A percentile compares a stretch with the other conserved stretches of the same genome.
These are phyloP conservation scores for Ruditapes philippinarum DNA, from an alignment of 1,140 invertebrate species.

Conservation along the genomic window DNA sequence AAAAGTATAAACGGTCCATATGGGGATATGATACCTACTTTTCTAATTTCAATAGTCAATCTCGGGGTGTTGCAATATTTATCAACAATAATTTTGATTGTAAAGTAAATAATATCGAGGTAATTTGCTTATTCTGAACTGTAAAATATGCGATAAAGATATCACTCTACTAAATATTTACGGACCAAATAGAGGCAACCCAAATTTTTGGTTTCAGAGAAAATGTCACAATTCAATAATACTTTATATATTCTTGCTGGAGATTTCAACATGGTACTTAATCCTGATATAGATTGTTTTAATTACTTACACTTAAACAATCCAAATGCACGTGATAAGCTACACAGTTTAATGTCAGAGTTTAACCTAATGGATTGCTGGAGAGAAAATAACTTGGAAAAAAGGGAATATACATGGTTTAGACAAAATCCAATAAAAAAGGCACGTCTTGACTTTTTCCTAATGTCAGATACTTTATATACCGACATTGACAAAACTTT, in stretches of 20 bases:
- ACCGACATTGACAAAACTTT: not conserved
- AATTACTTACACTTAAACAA: conserved; percentile 50
- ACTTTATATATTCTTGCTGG: not conserved
- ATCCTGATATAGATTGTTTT: conserved; percentile 8
- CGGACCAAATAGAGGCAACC: conserved; percentile 50
- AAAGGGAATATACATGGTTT: conserved; percentile 33
- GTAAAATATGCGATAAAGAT: no score
- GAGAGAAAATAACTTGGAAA: not conserved
- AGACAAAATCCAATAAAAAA: conserved; percentile 35
- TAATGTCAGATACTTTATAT: conserved; percentile 17
- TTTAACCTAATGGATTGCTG: conserved; percentile 31
- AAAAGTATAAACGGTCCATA: no score
- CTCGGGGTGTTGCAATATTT: no score
- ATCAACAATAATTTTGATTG: no score
- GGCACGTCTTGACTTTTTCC: conserved; percentile 42
- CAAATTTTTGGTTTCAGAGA: not conserved
- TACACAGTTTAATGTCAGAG: not conserved
- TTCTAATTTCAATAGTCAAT: no score
- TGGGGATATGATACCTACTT: no score
- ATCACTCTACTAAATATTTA: conserved; percentile 42
- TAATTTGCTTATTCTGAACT: no score
- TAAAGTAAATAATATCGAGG: no score
- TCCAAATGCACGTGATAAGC: not conserved
- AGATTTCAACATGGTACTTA: conserved; percentile 17
- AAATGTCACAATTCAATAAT: no score